phyloP scores from a whole-genome alignment of 2,113 vertebrate genomes.

The Gavia stellata region DNA sequence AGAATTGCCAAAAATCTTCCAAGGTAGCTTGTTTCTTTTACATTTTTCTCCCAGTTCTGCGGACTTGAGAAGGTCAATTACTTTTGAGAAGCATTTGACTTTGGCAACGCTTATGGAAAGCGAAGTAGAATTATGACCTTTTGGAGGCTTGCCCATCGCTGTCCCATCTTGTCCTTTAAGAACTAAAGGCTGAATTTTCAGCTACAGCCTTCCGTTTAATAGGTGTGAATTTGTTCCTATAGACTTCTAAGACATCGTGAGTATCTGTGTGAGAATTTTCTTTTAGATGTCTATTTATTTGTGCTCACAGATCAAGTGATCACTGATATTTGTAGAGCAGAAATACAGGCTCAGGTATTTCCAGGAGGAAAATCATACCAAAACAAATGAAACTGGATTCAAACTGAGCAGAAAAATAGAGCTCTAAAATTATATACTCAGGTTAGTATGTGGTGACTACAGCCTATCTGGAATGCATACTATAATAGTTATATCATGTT shows the following conservation, averaged over 20 bases:
- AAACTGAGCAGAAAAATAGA: conserved; percentile 43
- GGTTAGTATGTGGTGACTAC: conserved; percentile 29
- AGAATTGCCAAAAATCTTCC: conserved; percentile 58
- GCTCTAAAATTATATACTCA: conserved; percentile 25
- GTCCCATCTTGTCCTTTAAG: conserved; percentile 49
- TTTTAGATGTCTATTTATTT: conserved; percentile 26
- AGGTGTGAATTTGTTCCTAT: conserved; percentile 43
- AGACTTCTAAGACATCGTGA: neutral
- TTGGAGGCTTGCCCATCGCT: conserved; percentile 42
- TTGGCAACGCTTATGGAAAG: conserved; percentile 52
- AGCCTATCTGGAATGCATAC: conserved; percentile 42
- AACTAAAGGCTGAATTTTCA: conserved; percentile 36
- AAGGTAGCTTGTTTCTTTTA: conserved; percentile 62
- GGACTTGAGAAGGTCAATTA: conserved; percentile 55
- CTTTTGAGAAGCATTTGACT: conserved; percentile 56
- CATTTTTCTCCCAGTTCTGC: conserved; percentile 52
- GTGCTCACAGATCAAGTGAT: conserved; percentile 36
- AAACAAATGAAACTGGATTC: conserved; percentile 44
- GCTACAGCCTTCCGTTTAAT: neutral
- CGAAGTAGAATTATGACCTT: conserved; percentile 45
- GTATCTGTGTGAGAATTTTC: neutral
- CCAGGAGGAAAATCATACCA: conserved; percentile 35
- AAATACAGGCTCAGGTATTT: conserved; percentile 50
- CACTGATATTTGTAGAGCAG: neutral
- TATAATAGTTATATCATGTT: conserved; percentile 36